Base-by-base conservation (phyloP, 2,888 invertebrate genomes). In the Lepeophtheirus nordmannii region DNA sequence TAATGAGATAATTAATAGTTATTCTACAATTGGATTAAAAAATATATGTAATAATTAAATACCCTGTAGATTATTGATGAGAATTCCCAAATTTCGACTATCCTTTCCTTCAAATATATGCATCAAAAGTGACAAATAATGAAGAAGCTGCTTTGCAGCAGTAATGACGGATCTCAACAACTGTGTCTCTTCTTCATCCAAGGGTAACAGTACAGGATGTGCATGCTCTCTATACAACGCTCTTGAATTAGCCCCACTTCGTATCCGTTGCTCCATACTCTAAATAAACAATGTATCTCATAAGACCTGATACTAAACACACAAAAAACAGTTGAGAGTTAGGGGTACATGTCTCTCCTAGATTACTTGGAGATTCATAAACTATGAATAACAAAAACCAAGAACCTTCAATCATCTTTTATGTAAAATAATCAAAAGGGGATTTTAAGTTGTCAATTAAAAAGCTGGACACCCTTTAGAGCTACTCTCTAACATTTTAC, bases 191-290 rank as follows among this genome's bases (percentile, higher is more conserved):
- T 63, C 63, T 30, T 63, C 53, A 30, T 63, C 63, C 11, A 63
- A 30, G 17, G 63, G 63, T 14, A 63, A 30, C 10, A 63, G 22
- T 2, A 63, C 63, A 12, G 63, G 63, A 63, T 63, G 63, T 20
- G 63, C 63, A 63, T 63, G 63, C 53, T 63, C 63, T 11, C 63
- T n/a, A 63, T 63, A 63, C 53, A 20, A 56, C 14, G 56, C 37
- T 23, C 63, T 46, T 2, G 63, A 22, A n/a, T 20, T 63, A 12
- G 23, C 37, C 12, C 67, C 67, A 10, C 23, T 17, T 40, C 56
- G 39, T 20, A 58, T 12, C 53, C 46, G 56, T 57, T 57, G 58
- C n/a, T 65, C 59, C 60, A 65, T 65, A 39, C 39, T 38, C 56
- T 64, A n/a, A 20, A 64, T 14, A 17, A 11, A 22, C 9, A 41